A percentile compares a stretch with the other conserved stretches of the same genome.
phyloP scores from a whole-genome alignment of 2,797 vertebrate species.

The Gallinago nigripennis region DNA sequence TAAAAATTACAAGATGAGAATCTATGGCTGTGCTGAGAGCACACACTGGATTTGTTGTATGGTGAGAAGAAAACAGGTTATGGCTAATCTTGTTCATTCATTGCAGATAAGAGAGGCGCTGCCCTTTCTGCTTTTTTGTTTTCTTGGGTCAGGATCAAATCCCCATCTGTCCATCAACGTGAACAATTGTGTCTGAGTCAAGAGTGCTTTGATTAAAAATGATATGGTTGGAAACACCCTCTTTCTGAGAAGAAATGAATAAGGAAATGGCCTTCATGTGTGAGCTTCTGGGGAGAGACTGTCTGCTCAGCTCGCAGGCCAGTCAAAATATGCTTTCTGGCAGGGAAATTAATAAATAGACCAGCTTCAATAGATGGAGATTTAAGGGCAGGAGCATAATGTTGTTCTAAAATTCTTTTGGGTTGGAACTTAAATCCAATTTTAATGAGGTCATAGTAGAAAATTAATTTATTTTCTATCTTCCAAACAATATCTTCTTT shows the following conservation, averaged over 20 bases:
- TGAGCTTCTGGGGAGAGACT: conserved; percentile 56
- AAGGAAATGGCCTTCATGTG: conserved; percentile 42
- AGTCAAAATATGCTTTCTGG: conserved; percentile 68
- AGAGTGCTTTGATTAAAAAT: conserved; percentile 61
- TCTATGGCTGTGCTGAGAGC: conserved; percentile 48
- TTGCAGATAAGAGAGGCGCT: conserved; percentile 59
- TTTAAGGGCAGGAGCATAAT: conserved; percentile 48
- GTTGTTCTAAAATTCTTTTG: conserved; percentile 62
- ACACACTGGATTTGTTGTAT: conserved; percentile 58
- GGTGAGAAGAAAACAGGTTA: conserved; percentile 65
- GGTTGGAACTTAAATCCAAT: conserved; percentile 63
- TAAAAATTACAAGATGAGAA: conserved; percentile 72
- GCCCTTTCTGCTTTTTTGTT: conserved; percentile 35
- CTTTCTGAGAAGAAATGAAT: conserved; percentile 43
- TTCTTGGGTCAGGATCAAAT: conserved; percentile 51
- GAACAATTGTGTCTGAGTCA: conserved; percentile 68
- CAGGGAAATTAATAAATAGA: conserved; percentile 49
- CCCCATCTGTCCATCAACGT: conserved; percentile 42
- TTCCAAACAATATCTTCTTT: conserved; percentile 57
- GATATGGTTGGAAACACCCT: conserved; percentile 57
- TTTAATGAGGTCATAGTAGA: conserved; percentile 66
- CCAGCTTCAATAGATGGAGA: conserved; percentile 42
- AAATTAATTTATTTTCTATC: conserved; percentile 62
- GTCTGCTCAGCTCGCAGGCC: conserved; percentile 33
- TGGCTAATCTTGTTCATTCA: conserved; percentile 56